These are phyloP conservation scores for Apis dorsata DNA, from an alignment of 1,140 invertebrate genomes.

Conservation along the genomic window DNA sequence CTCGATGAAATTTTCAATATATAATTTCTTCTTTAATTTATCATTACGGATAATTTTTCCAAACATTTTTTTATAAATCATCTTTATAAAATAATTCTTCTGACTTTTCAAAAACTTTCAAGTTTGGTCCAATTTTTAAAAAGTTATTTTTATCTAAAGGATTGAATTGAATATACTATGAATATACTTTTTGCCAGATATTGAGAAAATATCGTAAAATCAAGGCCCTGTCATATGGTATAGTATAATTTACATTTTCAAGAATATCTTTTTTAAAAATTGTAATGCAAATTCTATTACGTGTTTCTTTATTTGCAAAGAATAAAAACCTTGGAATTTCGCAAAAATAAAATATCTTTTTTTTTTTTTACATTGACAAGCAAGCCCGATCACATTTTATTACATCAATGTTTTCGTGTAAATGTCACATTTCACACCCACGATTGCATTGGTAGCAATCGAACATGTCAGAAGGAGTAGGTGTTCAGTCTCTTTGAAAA, in stretches of 20 bases:
- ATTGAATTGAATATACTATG: no score
- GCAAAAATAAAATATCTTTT: neutral
- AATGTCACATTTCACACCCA: conserved; percentile 34
- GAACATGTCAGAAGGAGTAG: neutral
- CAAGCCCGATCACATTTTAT: neutral
- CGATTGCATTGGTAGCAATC: conserved; percentile 5
- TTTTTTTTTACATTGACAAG: neutral
- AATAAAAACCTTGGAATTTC: neutral
- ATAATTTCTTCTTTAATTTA: no score
- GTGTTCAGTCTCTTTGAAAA: conserved; percentile 1
- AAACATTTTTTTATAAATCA: no score
- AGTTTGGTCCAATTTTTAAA: no score
- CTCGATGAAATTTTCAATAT: no score
- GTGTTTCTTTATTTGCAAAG: neutral
- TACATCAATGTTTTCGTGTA: neutral
- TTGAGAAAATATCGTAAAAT: no score
- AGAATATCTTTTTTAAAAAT: neutral
- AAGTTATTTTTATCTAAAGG: no score
- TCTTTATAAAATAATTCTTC: no score
- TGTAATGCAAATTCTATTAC: neutral
- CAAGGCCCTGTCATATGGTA: neutral
- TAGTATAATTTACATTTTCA: neutral
- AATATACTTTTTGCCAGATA: no score
- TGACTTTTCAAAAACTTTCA: no score
- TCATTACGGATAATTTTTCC: no score